Evolutionary conservation across 2,797 vertebrate species (phyloP).

Genomic region (Discoglossus pictus): DNA sequence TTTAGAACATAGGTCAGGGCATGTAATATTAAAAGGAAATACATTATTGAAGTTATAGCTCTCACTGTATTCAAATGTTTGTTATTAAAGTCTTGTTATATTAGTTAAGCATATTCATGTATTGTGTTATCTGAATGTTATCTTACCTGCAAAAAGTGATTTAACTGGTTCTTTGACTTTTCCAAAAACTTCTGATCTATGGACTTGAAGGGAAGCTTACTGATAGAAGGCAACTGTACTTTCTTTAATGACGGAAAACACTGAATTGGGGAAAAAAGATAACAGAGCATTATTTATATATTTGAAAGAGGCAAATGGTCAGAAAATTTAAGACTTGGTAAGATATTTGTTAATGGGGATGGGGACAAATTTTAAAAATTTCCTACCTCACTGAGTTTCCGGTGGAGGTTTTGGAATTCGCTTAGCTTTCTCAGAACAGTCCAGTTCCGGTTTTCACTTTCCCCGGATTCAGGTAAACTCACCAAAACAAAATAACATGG

Average conservation of each 20-base stretch:
- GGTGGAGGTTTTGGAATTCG: constrained; percentile 93
- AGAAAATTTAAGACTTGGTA: too few relatives aligned
- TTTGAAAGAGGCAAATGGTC: too few relatives aligned
- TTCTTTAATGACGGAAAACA: constrained; percentile 96
- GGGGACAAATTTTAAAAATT: too few relatives aligned
- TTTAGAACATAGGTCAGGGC: too few relatives aligned
- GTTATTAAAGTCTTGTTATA: too few relatives aligned
- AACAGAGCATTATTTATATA: constrained; percentile 32
- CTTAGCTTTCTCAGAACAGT: constrained; percentile 88
- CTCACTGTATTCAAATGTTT: too few relatives aligned
- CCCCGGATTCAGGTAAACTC: constrained; percentile 82
- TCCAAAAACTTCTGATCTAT: constrained; percentile 97
- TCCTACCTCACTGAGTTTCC: constrained; percentile 93
- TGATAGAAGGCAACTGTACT: constrained; percentile 93
- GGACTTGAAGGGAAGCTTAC: constrained; percentile 98
- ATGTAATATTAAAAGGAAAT: too few relatives aligned
- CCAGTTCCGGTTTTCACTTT: constrained; percentile 83
- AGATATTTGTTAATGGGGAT: too few relatives aligned
- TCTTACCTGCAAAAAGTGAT: constrained; percentile 94
- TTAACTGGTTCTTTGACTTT: constrained; percentile 95
- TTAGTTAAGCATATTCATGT: too few relatives aligned
- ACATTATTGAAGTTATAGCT: too few relatives aligned
- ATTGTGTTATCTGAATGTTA: too few relatives aligned
- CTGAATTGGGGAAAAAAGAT: constrained; percentile 63
- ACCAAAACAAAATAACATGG: constrained; percentile 88